phyloP scores from a whole-genome alignment of 2,113 vertebrate species.

The Rhagologus leucostigma region DNA sequence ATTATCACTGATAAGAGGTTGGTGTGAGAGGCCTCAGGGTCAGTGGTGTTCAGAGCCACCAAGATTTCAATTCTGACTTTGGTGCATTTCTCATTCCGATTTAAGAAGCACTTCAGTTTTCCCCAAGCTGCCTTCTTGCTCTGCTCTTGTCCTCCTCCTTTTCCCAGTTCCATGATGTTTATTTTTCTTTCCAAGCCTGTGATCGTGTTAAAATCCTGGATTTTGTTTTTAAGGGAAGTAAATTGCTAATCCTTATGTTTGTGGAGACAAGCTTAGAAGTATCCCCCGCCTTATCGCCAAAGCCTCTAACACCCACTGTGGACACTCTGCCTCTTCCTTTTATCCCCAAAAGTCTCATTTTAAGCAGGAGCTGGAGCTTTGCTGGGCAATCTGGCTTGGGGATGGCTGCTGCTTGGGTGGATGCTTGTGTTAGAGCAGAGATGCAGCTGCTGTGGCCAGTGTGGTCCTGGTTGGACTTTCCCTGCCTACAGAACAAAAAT shows the following conservation, averaged over 20 bases:
- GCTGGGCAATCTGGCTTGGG: background rate
- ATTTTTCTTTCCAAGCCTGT: slow-evolving; percentile 41
- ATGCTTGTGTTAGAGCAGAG: background rate
- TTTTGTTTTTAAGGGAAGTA: slow-evolving; percentile 48
- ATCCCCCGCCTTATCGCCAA: background rate
- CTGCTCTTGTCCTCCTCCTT: background rate
- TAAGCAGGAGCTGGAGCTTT: background rate
- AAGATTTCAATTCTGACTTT: background rate
- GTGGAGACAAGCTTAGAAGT: slow-evolving; percentile 49
- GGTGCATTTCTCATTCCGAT: background rate
- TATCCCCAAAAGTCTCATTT: rapidly evolving
- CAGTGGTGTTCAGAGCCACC: background rate
- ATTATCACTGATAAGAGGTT: background rate
- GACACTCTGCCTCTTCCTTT: background rate
- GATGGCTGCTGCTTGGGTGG: background rate
- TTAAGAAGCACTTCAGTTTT: background rate
- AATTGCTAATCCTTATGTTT: slow-evolving; percentile 54
- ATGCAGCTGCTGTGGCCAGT: background rate
- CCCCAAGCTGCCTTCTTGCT: background rate
- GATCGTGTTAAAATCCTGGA: slow-evolving; percentile 13
- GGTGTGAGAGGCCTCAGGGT: background rate
- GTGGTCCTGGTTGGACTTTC: background rate
- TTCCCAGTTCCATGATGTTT: background rate
- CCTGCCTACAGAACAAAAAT: background rate
- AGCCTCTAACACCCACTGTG: background rate